These are phyloP conservation scores for Hippasteria phrygiana DNA, from an alignment of 53 echinoderm and acorn worm genomes.

Conservation along the genomic window DNA sequence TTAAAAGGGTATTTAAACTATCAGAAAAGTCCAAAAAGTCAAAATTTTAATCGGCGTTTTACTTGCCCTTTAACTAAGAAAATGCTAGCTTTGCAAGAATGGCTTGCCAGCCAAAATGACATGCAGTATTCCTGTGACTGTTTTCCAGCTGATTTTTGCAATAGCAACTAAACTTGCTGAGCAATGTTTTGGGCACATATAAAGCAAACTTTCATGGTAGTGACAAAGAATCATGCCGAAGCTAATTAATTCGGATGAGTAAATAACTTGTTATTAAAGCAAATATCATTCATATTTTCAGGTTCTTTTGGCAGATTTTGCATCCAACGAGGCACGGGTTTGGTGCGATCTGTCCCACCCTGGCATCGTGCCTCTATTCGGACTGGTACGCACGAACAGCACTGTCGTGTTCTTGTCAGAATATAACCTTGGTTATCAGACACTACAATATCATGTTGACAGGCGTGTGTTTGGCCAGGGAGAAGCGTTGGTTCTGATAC, in stretches of 20 bases:
- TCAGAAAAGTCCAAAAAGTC: no score
- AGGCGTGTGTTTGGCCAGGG: not conserved
- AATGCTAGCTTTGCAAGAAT: no score
- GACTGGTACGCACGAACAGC: not conserved
- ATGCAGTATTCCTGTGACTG: no score
- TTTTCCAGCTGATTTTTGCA: no score
- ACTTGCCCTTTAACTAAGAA: no score
- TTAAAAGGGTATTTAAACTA: no score
- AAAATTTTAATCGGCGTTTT: no score
- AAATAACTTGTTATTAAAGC: not conserved
- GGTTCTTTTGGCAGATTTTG: not conserved
- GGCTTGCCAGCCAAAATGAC: no score
- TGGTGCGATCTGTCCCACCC: not conserved
- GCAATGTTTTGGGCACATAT: no score
- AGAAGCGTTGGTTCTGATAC: not conserved
- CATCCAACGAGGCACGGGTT: not conserved
- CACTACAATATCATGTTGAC: not conserved
- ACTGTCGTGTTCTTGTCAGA: not conserved
- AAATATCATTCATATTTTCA: not conserved
- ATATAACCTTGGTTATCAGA: not conserved
- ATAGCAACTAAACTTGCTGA: no score
- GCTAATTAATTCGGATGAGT: not conserved
- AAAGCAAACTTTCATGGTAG: no score
- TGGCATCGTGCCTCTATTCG: not conserved
- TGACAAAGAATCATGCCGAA: not conserved